Evolutionary conservation across 2,888 invertebrate species (phyloP), one percentile per base, ranked within the genome.

Genomic region (Limnephilus rhombicus): DNA sequence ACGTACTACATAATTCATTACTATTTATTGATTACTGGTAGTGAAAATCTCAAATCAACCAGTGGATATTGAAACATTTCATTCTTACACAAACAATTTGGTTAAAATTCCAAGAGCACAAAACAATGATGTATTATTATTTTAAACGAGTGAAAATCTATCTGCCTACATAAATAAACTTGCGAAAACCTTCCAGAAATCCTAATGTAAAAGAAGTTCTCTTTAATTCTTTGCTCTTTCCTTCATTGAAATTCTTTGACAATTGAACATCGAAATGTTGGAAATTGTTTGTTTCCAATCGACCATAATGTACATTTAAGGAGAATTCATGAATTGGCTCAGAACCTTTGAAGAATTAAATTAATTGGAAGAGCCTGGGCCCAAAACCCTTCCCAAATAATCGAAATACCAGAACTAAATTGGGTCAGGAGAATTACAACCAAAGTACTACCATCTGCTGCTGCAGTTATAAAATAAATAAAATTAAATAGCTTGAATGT

Each of bases 261-360:
- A 45, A 86, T 86, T 49, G 86, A 86, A n/a, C 45, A 45, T 45
- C 49, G 49, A 86, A 86, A 24, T 45, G 86, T 86, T 86, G 49
- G 15, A 86, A 86, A 86, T 86, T 86, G 86, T 86, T 86, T 86
- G 45, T 45, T 86, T 29, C 86, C 41, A 86, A 86, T 86, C 86
- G 86, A 49, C 86, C 49, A 86, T 68, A 86, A 86, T 86, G 13
- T 86, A 86, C 49, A 29, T 45, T 86, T 49, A 86, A 49, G 29
- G 86, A 12, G 12, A 68, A 86, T 86, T 86, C 86, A 86, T 29
- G 86, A 86, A 86, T 86, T 45, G 86, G 45, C 37, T 45, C 29
- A 45, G 86, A 86, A 45, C 45, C 45, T 86, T 86, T 86, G 86
- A 45, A 86, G 41, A 45, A 86, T 86, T 45, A 45, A 86, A 45